These are phyloP conservation scores for Bryconaethiops microstoma DNA, from an alignment of 2,797 vertebrate genomes.

Conservation along the genomic window DNA sequence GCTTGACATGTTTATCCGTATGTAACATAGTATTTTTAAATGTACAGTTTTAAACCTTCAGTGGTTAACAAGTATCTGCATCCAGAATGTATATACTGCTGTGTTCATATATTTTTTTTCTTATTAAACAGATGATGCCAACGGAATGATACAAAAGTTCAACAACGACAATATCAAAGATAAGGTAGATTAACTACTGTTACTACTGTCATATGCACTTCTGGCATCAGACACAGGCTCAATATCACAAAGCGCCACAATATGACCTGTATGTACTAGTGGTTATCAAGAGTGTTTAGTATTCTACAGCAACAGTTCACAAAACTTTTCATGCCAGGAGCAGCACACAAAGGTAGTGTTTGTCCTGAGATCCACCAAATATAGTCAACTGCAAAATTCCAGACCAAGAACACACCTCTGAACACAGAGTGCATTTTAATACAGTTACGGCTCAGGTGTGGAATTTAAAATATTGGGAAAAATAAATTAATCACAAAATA, in stretches of 20 bases:
- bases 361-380: too few relatives aligned
- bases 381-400: too few relatives aligned
- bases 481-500: too few relatives aligned
- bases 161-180: conserved; percentile 80
- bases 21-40: not conserved
- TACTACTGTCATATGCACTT: conserved; percentile 14
- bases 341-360: too few relatives aligned
- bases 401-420: too few relatives aligned
- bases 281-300: too few relatives aligned
- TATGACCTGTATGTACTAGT: too few relatives aligned
- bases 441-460: too few relatives aligned
- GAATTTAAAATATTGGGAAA: too few relatives aligned
- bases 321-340: too few relatives aligned
- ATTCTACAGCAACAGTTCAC: too few relatives aligned
- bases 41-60: not conserved
- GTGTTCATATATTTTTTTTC: not conserved
- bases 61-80: not conserved
- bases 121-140: conserved; percentile 67
- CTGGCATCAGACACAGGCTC: not conserved
- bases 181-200: conserved; percentile 64
- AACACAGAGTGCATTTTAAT: too few relatives aligned
- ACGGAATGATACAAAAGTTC: conserved; percentile 75
- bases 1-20: not conserved
- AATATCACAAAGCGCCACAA: not conserved
- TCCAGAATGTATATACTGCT: not conserved